A percentile compares a stretch with the other conserved stretches of the same genome.
Conservation (phyloP, 1,140 invertebrate species). For the Thalassaphorura encarpata region DNA sequence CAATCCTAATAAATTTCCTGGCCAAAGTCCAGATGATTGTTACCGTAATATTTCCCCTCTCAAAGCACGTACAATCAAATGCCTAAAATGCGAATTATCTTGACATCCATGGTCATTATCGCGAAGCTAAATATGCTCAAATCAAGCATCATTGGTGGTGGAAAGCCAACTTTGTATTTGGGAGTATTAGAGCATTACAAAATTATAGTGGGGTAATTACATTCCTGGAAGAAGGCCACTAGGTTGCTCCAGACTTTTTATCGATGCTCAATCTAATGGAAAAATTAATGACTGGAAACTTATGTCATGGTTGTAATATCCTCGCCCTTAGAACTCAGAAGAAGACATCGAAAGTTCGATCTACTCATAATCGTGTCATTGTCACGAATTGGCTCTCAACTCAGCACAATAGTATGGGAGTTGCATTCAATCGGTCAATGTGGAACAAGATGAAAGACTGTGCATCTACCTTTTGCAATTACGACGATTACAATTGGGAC, state of each 20-base stretch:
- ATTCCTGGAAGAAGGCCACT: conserved; percentile 98
- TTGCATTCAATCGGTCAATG: conserved; percentile 78
- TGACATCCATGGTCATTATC: conserved; percentile 92
- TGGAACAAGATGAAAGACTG: conserved; percentile 77
- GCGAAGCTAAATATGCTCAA: conserved; percentile 93
- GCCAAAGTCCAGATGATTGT: conserved; percentile 86
- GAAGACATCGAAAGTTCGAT: conserved; percentile 59
- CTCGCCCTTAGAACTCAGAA: conserved; percentile 89
- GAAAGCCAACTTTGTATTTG: conserved; percentile 83
- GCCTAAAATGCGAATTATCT: conserved; percentile 81
- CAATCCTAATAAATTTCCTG: conserved; percentile 82
- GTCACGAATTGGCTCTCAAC: conserved; percentile 90
- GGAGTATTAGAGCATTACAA: conserved; percentile 59
- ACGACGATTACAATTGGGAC: conserved; percentile 99
- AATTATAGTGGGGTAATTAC: conserved; percentile 67
- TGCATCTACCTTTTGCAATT: conserved; percentile 80
- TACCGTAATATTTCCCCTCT: conserved; percentile 68
- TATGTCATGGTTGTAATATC: conserved; percentile 78
- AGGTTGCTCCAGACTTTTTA: conserved; percentile 90
- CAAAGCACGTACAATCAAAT: conserved; percentile 71
- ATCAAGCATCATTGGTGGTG: conserved; percentile 99
- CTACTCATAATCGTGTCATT: conserved; percentile 52
- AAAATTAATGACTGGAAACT: conserved; percentile 53
- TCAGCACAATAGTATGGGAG: conserved; percentile 98
- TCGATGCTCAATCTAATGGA: conserved; percentile 73